A percentile compares a stretch with the other conserved stretches of the same genome.
Conservation (phyloP, 2,113 vertebrate species). For the Indicator maculatus region DNA sequence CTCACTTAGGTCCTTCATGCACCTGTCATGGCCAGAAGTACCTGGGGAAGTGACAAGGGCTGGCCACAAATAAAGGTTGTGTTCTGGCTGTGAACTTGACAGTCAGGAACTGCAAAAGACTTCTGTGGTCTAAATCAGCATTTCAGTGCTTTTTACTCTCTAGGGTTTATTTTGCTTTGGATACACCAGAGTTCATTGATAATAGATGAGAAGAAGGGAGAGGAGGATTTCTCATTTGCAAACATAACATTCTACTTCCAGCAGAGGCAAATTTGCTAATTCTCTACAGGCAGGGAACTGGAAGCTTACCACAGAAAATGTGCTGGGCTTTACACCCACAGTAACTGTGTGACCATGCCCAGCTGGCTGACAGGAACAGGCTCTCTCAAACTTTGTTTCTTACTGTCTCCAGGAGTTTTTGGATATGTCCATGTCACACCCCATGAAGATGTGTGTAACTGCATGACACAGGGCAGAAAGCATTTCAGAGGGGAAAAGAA, state of each 20-base stretch:
- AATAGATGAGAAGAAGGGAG: background rate
- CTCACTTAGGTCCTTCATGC: accelerated
- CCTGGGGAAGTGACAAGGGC: background rate
- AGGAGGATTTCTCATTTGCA: background rate
- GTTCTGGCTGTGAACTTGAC: slow-evolving; percentile 15
- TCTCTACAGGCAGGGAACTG: background rate
- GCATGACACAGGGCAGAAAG: background rate
- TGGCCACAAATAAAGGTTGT: background rate
- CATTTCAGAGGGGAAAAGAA: background rate
- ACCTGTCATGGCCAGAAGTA: background rate
- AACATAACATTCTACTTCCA: background rate
- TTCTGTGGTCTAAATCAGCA: background rate
- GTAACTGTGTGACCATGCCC: background rate
- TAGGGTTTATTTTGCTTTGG: slow-evolving; percentile 16
- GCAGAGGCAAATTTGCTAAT: background rate
- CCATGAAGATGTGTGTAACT: background rate
- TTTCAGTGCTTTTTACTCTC: slow-evolving; percentile 11
- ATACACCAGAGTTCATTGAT: background rate
- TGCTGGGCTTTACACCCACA: background rate
- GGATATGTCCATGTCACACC: background rate
- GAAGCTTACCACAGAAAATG: background rate
- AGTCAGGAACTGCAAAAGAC: background rate
- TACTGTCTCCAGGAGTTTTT: background rate
- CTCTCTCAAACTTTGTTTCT: background rate
- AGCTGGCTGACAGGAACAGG: background rate